Evolutionary conservation across 1,140 invertebrate genomes (phyloP).

Genomic region (honey bee (Apis mellifera)): DNA sequence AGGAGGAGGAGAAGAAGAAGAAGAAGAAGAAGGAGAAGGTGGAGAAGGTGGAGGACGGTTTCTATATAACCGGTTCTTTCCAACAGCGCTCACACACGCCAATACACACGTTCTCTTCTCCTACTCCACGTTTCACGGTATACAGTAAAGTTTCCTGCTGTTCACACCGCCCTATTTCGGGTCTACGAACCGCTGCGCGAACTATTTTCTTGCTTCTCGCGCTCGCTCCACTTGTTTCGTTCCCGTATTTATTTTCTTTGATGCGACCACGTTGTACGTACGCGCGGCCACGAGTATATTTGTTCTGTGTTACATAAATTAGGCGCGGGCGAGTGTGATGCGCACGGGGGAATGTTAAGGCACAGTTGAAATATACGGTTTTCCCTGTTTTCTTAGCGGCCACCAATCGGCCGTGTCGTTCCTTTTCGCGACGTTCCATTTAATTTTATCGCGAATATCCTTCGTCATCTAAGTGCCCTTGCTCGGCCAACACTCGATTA

Average conservation of each 20-base stretch:
- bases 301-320: slow-evolving; percentile 52
- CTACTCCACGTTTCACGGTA: slow-evolving; percentile 32
- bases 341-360: slow-evolving; percentile 33
- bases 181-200: slow-evolving; percentile 53
- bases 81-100: slow-evolving; percentile 52
- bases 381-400: slow-evolving; percentile 37
- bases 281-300: slow-evolving; percentile 40
- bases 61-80: slow-evolving; percentile 78
- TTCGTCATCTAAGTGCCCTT: background rate
- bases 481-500: background rate
- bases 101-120: slow-evolving; percentile 43
- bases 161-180: slow-evolving; percentile 65
- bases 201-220: slow-evolving; percentile 39
- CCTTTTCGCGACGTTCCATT: slow-evolving; percentile 23
- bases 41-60: slow-evolving; percentile 71
- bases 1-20: slow-evolving; percentile 18
- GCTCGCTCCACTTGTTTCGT: slow-evolving; percentile 38
- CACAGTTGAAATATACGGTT: slow-evolving; percentile 42
- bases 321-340: slow-evolving; percentile 39
- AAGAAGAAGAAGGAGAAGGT: slow-evolving; percentile 56
- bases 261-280: background rate
- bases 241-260: slow-evolving; percentile 46
- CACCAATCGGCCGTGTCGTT: background rate
- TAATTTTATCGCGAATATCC: background rate
- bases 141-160: slow-evolving; percentile 49